Conservation (phyloP, 2,113 vertebrate genomes). For the Paralichthys olivaceus region DNA sequence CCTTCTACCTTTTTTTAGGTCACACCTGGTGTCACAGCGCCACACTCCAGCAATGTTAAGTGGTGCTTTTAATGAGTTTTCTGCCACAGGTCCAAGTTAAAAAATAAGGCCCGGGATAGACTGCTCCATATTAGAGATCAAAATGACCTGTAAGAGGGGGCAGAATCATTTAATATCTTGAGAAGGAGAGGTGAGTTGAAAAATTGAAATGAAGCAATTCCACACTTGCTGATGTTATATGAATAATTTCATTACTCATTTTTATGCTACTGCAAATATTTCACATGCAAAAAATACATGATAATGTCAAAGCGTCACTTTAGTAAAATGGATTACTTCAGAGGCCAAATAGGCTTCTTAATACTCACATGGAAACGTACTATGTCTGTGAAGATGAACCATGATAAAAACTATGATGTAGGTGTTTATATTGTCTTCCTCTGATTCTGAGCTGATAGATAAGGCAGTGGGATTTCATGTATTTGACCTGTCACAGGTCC, state of each 20-base stretch:
- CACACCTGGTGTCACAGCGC: slow-evolving; percentile 66
- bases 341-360: background rate
- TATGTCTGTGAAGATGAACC: background rate
- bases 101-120: slow-evolving; percentile 54
- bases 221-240: slow-evolving; percentile 16
- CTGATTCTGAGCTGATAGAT: slow-evolving; percentile 29
- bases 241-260: slow-evolving; percentile 41
- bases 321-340: background rate
- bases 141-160: slow-evolving; percentile 49
- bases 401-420: background rate
- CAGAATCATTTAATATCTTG: slow-evolving; percentile 49
- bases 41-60: slow-evolving; percentile 74
- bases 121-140: slow-evolving; percentile 54
- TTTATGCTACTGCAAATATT: slow-evolving; percentile 7
- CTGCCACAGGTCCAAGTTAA: slow-evolving; percentile 61
- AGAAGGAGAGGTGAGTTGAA: slow-evolving; percentile 42
- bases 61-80: slow-evolving; percentile 72
- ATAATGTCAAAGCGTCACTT: background rate
- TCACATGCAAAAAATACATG: background rate
- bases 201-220: slow-evolving; percentile 46
- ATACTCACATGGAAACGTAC: background rate
- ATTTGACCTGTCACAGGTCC: slow-evolving; percentile 16
- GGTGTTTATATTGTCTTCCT: background rate
- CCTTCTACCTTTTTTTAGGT: slow-evolving; percentile 72
- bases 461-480: slow-evolving; percentile 35